Evolutionary conservation across 2,113 vertebrate species (phyloP).

Genomic region (Forbesichthys papilliferus): DNA sequence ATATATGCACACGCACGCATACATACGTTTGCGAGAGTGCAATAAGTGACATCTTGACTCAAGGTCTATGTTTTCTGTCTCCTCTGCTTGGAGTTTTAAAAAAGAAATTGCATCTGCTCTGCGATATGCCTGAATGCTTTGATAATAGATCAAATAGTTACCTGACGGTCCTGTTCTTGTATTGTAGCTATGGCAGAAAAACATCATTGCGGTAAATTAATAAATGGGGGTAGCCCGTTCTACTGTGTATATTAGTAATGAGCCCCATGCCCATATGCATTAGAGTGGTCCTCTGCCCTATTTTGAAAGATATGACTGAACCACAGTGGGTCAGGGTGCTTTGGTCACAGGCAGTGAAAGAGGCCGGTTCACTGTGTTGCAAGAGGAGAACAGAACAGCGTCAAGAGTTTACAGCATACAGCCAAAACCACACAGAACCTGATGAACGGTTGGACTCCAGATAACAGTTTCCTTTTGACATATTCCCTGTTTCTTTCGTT

Average conservation of each 20-base stretch:
- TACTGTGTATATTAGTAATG: slow-evolving; percentile 3
- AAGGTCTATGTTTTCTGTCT: slow-evolving; percentile 32
- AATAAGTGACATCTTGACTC: slow-evolving; percentile 54
- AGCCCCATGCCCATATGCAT: slow-evolving; percentile 22
- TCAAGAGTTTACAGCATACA: slow-evolving; percentile 49
- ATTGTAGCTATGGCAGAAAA: slow-evolving; percentile 39
- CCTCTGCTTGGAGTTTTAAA: background rate
- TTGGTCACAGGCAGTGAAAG: slow-evolving; percentile 68
- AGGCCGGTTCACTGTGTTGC: slow-evolving; percentile 67
- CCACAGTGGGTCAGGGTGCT: slow-evolving; percentile 46
- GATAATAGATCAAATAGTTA: slow-evolving; percentile 30
- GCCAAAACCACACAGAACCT: slow-evolving; percentile 47
- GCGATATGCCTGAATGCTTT: slow-evolving; percentile 50
- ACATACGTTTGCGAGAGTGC: slow-evolving; percentile 18
- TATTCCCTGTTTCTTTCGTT: background rate
- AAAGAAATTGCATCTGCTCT: slow-evolving; percentile 48
- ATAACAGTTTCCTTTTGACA: background rate
- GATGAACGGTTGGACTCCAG: slow-evolving; percentile 25
- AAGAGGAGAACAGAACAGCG: slow-evolving; percentile 42
- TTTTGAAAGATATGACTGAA: slow-evolving; percentile 26
- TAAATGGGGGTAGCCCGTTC: slow-evolving; percentile 29
- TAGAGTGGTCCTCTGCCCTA: slow-evolving; percentile 15
- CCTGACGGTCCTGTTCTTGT: slow-evolving; percentile 5
- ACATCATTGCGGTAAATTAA: slow-evolving; percentile 8
- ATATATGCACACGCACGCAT: background rate